phyloP scores from a whole-genome alignment of 2,888 invertebrate species.

The Tridacna gigas region DNA sequence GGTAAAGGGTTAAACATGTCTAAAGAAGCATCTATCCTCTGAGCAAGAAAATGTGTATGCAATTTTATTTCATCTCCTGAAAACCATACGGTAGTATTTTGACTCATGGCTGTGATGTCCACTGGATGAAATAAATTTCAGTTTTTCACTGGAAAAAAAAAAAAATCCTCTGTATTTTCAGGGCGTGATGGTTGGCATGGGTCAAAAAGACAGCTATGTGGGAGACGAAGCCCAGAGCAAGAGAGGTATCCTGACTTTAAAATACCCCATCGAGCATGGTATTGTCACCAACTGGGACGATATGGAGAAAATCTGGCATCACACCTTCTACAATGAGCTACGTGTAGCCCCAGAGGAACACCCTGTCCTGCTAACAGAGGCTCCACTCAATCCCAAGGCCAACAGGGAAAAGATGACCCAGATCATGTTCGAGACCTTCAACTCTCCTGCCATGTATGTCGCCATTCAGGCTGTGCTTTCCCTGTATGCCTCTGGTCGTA shows the following conservation, averaged over 20 bases:
- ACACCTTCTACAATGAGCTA: constrained; percentile 25
- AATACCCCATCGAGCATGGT: constrained; percentile 23
- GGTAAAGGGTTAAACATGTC: no score
- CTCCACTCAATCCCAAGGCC: constrained; percentile 21
- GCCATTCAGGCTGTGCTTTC: constrained; percentile 26
- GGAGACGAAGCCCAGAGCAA: constrained; percentile 26
- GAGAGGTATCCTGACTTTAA: constrained; percentile 25
- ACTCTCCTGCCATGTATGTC: constrained; percentile 23
- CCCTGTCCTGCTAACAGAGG: constrained; percentile 20
- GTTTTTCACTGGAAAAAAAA: no score
- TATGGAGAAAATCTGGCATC: constrained; percentile 30
- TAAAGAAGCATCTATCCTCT: no score
- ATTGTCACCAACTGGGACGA: constrained; percentile 29
- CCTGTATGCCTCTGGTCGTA: constrained; percentile 19
- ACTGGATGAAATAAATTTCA: no score
- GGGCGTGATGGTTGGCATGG: constrained; percentile 29
- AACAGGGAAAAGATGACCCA: constrained; percentile 29
- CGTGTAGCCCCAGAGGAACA: constrained; percentile 24
- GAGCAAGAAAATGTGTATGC: no score
- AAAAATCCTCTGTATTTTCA: no score
- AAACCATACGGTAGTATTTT: no score
- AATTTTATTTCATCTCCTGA: no score
- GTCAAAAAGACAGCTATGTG: constrained; percentile 22
- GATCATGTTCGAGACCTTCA: constrained; percentile 26
- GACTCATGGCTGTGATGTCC: no score